Conservation (phyloP, 2,797 vertebrate genomes). For the Triplophysa yarkandensis region DNA sequence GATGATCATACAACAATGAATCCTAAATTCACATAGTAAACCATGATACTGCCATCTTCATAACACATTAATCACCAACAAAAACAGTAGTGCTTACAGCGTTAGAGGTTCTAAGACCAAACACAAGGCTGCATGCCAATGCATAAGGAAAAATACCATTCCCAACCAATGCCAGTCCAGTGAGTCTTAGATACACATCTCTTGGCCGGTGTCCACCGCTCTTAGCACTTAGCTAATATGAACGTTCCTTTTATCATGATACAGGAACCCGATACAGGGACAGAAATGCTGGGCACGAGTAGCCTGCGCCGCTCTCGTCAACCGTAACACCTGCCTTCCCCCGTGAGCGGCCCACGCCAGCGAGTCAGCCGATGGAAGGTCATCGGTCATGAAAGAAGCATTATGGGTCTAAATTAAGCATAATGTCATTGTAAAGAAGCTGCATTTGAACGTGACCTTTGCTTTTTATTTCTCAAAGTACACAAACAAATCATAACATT, state of each 20-base stretch:
- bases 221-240: conserved; percentile 57
- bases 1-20: not conserved
- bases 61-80: not conserved
- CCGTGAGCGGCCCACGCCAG: conserved; percentile 37
- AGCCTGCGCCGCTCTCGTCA: conserved; percentile 62
- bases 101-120: not conserved
- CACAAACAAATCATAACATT: not conserved
- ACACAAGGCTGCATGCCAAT: not conserved
- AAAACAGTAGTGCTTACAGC: not conserved
- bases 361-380: conserved; percentile 48
- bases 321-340: conserved; percentile 77
- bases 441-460: conserved; percentile 24
- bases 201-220: conserved; percentile 48
- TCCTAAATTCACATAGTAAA: not conserved
- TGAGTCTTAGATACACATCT: conserved; percentile 32
- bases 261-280: conserved; percentile 52
- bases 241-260: conserved; percentile 61
- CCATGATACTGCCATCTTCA: not conserved
- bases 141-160: conserved; percentile 8
- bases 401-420: conserved; percentile 37
- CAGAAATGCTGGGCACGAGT: conserved; percentile 56
- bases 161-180: not conserved
- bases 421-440: conserved; percentile 6
- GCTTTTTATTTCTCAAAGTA: conserved; percentile 5
- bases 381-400: conserved; percentile 38